Percentiles rank a stretch among this genome's conserved stretches.
These are phyloP conservation scores for Drosophila hamatofila DNA, from an alignment of 2,888 invertebrate genomes.

Conservation along the genomic window DNA sequence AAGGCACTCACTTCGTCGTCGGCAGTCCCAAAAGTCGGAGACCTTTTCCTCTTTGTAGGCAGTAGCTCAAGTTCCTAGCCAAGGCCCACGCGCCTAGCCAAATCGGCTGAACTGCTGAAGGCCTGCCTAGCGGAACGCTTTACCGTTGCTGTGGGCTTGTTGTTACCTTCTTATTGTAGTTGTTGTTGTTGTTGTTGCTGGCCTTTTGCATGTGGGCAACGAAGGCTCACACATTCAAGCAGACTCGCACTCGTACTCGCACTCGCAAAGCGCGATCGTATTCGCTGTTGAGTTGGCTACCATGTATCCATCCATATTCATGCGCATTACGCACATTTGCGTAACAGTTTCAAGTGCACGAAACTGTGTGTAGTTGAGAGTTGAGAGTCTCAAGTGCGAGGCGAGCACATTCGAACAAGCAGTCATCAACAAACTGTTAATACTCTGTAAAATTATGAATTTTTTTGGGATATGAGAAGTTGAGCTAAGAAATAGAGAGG, in stretches of 20 bases:
- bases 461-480: too few relatives aligned
- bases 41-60: constrained; percentile 51
- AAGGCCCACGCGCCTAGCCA: constrained; percentile 71
- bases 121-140: constrained; percentile 66
- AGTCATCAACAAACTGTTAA: constrained; percentile 26
- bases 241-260: constrained; percentile 12
- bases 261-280: constrained; percentile 6
- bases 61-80: constrained; percentile 73
- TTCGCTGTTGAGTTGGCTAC: constrained; percentile 23
- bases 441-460: constrained; percentile 7
- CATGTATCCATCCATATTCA: constrained; percentile 66
- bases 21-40: constrained; percentile 29
- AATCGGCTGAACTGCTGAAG: constrained; percentile 38
- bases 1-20: constrained; percentile 60
- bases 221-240: constrained; percentile 18
- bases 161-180: constrained; percentile 9
- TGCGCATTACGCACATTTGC: constrained; percentile 80
- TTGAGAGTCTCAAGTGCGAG: constrained; percentile 67
- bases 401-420: constrained; percentile 50
- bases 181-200: constrained; percentile 21
- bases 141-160: constrained; percentile 49
- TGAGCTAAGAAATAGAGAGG: background rate
- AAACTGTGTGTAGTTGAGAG: constrained; percentile 56
- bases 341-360: constrained; percentile 78
- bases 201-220: constrained; percentile 51